Evolutionary conservation across 1,140 invertebrate genomes (phyloP), one percentile per base, ranked within the genome.

Genomic region (Limonius californicus): DNA sequence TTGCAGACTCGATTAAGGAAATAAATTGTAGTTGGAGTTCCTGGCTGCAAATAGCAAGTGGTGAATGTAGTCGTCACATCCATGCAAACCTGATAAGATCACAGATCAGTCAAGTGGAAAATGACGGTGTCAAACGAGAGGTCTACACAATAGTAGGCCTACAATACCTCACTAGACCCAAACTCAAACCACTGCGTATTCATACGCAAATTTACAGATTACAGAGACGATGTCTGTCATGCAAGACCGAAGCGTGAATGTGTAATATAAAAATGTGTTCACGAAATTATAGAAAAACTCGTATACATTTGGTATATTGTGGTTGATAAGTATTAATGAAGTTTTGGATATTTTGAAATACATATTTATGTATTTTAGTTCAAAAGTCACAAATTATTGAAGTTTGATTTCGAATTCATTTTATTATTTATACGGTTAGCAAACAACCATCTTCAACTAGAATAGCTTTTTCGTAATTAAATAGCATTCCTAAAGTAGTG

Each of bases 121-220:
- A 74, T 74, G 72, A 74, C 73, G 72, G 70, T 74, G 73, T 74
- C 72, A 74, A 72, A 72, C 64, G 61, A 68, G 64, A 71, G 68
- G 66, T 70, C 67, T 63, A 70, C 66, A 72, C 72, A 72, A 73
- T 71, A 68, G 65, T 64, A 61, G 57, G 64, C 60, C 68, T 62
- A 66, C 68, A 69, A 66, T 68, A 58, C 43, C 45, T 27, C 55
- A 57, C 55, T 62, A 57, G 61, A 65, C 42, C 47, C 54, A 57
- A 57, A 19, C 62, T 35, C 47, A 54, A 16, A 30, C 65, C 61
- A 55, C 43, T 58, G 55, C 55, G 30, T 61, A 71, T 71, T 71
- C 71, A 72, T 70, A 71, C 69, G 71, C 71, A 72, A 72, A 72
- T 68, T 63, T 64, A 57, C 58, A 62, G 69, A 68, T 68, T 72